These are phyloP conservation scores for Chrysochloris asiatica DNA, from an alignment of 2,113 vertebrate genomes.

Conservation along the genomic window DNA sequence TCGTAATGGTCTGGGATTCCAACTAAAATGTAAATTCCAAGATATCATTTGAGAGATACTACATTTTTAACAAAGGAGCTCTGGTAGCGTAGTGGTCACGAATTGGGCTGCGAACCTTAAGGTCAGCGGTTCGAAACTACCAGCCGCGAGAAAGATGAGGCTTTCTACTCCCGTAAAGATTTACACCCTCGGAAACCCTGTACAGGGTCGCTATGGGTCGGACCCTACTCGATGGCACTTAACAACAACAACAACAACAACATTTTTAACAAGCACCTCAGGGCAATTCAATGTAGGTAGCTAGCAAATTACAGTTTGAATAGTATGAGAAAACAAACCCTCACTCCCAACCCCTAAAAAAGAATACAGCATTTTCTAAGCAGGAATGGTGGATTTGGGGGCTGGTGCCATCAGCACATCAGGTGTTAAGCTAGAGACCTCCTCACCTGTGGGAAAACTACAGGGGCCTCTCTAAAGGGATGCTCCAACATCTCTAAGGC, in stretches of 20 bases:
- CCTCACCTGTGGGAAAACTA: not conserved
- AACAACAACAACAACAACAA: too few species aligned
- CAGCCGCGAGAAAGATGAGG: too few species aligned
- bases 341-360: too few species aligned
- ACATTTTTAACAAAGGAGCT: constrained; percentile 37
- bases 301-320: constrained; percentile 32
- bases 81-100: too few species aligned
- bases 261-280: constrained; percentile 10
- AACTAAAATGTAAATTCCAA: constrained; percentile 35
- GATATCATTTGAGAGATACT: not conserved
- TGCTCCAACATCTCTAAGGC: not conserved
- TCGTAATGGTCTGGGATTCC: not conserved
- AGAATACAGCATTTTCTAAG: not conserved
- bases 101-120: too few species aligned
- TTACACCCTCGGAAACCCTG: too few species aligned
- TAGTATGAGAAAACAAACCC: not conserved
- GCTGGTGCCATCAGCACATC: not conserved
- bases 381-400: not conserved
- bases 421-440: not conserved
- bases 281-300: not conserved
- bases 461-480: not conserved
- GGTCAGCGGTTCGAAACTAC: too few species aligned
- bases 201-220: too few species aligned
- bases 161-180: too few species aligned
- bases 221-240: too few species aligned